phyloP scores from a whole-genome alignment of 2,113 vertebrate genomes.

The Puffinus mauretanicus region DNA sequence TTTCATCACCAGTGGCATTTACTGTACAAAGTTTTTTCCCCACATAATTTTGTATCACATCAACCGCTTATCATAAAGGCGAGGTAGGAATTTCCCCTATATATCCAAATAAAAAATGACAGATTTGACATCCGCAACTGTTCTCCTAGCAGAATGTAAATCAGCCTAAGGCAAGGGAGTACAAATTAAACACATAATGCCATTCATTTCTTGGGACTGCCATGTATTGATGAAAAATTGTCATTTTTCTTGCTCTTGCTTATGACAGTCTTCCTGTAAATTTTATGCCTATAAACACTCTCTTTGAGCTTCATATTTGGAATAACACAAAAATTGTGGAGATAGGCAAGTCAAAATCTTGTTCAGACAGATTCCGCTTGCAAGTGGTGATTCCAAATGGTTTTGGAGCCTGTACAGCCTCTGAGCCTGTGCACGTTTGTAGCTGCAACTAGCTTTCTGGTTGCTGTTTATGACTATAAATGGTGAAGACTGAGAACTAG shows the following conservation, averaged over 20 bases:
- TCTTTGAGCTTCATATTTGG: not conserved
- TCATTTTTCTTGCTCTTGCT: not conserved
- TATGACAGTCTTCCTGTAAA: not conserved
- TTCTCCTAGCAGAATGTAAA: not conserved
- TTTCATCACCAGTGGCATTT: not conserved
- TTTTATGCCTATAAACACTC: not conserved
- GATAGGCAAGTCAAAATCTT: not conserved
- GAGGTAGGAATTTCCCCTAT: not conserved
- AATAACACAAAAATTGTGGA: not conserved
- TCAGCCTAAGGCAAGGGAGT: not conserved
- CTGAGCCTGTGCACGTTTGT: not conserved
- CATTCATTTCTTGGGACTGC: not conserved
- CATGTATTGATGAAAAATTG: not conserved
- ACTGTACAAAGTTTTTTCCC: not conserved
- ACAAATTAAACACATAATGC: not conserved
- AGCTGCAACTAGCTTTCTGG: not conserved
- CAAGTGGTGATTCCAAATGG: not conserved
- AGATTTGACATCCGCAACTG: not conserved
- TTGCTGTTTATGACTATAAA: not conserved
- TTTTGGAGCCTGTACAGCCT: not conserved
- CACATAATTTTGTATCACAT: not conserved
- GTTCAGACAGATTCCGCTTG: not conserved
- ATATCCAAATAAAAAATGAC: not conserved
- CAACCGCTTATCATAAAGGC: not conserved
- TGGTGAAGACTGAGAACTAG: not conserved